Evolutionary conservation across 1,140 invertebrate species (phyloP).

Genomic region (Alviniconcha marisindica): DNA sequence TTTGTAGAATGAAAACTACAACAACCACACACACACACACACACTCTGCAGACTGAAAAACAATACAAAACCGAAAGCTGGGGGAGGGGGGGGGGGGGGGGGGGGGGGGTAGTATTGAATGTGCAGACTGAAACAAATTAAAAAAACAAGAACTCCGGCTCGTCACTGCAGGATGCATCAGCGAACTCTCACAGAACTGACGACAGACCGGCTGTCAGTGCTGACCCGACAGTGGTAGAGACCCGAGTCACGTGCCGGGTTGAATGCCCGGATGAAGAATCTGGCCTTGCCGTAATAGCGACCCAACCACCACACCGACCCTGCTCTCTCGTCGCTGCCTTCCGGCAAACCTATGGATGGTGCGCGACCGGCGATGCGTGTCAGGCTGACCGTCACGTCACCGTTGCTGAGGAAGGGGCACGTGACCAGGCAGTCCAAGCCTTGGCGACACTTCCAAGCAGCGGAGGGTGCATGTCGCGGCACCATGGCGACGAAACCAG

Average conservation of each 20-base stretch:
- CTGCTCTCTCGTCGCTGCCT: too few species aligned
- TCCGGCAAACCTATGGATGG: too few species aligned
- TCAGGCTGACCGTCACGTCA: not conserved
- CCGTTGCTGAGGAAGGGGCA: not conserved
- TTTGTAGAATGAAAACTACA: too few species aligned
- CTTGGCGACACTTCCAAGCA: not conserved
- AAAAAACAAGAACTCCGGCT: too few species aligned
- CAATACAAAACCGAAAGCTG: too few species aligned
- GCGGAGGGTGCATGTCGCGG: not conserved
- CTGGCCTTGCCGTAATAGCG: not conserved
- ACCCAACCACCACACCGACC: not conserved
- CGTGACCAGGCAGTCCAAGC: not conserved
- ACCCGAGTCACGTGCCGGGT: not conserved
- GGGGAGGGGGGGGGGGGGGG: too few species aligned
- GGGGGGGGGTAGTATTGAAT: too few species aligned
- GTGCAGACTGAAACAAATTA: too few species aligned
- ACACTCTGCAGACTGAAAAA: too few species aligned
- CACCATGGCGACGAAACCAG: not conserved
- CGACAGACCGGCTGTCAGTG: not conserved
- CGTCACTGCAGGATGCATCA: too few species aligned
- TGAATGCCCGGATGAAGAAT: not conserved
- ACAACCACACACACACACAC: too few species aligned
- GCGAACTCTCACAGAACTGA: not conserved
- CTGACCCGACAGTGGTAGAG: not conserved
- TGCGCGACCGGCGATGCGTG: too few species aligned